Evolutionary conservation across 2,113 vertebrate species (phyloP), one percentile per base, ranked within the genome.

Genomic region (Brachypodius melanocephalos): DNA sequence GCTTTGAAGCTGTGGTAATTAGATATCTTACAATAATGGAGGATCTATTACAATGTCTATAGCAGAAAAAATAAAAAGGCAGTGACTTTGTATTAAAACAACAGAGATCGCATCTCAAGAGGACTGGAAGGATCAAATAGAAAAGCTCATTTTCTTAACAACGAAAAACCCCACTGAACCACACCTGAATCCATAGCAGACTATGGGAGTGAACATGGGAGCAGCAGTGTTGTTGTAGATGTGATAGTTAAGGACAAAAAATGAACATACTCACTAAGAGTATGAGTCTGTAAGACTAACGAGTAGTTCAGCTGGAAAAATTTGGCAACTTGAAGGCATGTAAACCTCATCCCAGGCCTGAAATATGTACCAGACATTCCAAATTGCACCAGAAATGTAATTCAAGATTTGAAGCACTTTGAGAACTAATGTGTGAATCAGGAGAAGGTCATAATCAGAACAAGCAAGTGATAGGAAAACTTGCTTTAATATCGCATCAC

Each of bases 1-100:
- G 79, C 94, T 96, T 97, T 96, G 79, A 93, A 90, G 89, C 62
- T 63, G 40, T 8, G 17, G 93, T 89, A 95, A 96, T 93, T 78
- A 89, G 91, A 95, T 79, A 95, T 88, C 62, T 52, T 85, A 52
- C 76, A 86, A 61, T 77, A 93, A 93, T 3, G 59, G 67, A 59
- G 38, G 42, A 89, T 81, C 90, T 93, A 94, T 85, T 92, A 69
- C 58, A 85, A 38, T 3, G 17, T 46, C 83, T 46, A n/a, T 0
- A 6, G n/a, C 38, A 73, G 63, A 85, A 68, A 77, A 58, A 85
- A 49, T 46, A 74, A 61, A 59, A 54, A 88, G 29, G 29, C 51
- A 63, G 20, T 1, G 10, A 89, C 88, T 92, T 82, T 10, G 36
- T 77, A 71, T 36, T 36, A 72, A 85, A 91, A 71, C 34, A 66